Evolutionary conservation across 2,113 vertebrate genomes (phyloP).

Genomic region (Salvator merianae): DNA sequence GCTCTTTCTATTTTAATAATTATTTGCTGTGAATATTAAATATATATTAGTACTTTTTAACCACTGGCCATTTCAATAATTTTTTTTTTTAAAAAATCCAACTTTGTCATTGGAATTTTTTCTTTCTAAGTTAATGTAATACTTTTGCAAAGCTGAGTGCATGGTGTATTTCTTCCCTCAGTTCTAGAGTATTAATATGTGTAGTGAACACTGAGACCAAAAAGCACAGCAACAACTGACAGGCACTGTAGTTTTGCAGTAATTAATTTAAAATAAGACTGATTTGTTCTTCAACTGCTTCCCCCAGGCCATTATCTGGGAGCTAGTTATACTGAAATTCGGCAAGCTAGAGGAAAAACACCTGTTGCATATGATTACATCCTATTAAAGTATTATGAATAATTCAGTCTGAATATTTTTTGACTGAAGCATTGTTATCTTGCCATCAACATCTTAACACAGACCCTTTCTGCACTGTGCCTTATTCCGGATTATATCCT

Average conservation of each 20-base stretch:
- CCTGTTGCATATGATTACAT: slow-evolving; percentile 71
- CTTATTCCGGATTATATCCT: too few relatives aligned
- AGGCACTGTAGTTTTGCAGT: slow-evolving; percentile 63
- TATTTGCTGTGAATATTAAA: slow-evolving; percentile 63
- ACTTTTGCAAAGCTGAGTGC: slow-evolving; percentile 56
- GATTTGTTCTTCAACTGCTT: slow-evolving; percentile 71
- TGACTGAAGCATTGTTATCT: slow-evolving; percentile 46
- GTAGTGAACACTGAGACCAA: slow-evolving; percentile 52
- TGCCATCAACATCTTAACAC: slow-evolving; percentile 24
- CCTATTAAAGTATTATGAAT: slow-evolving; percentile 73
- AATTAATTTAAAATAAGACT: slow-evolving; percentile 74
- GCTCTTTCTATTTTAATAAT: slow-evolving; percentile 50
- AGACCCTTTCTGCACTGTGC: not conserved
- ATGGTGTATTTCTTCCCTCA: slow-evolving; percentile 36
- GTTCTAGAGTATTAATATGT: slow-evolving; percentile 49
- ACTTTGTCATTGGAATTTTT: slow-evolving; percentile 41
- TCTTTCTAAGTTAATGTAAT: slow-evolving; percentile 50
- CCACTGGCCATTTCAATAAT: slow-evolving; percentile 41
- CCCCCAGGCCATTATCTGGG: slow-evolving; percentile 61
- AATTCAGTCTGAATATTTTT: slow-evolving; percentile 70
- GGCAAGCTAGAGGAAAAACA: slow-evolving; percentile 67
- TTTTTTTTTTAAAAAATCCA: slow-evolving; percentile 29
- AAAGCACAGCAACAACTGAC: slow-evolving; percentile 63
- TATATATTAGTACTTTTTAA: slow-evolving; percentile 50
- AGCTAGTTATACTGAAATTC: slow-evolving; percentile 64